Conservation (phyloP, 2,888 invertebrate species). For the Andrena minutula region DNA sequence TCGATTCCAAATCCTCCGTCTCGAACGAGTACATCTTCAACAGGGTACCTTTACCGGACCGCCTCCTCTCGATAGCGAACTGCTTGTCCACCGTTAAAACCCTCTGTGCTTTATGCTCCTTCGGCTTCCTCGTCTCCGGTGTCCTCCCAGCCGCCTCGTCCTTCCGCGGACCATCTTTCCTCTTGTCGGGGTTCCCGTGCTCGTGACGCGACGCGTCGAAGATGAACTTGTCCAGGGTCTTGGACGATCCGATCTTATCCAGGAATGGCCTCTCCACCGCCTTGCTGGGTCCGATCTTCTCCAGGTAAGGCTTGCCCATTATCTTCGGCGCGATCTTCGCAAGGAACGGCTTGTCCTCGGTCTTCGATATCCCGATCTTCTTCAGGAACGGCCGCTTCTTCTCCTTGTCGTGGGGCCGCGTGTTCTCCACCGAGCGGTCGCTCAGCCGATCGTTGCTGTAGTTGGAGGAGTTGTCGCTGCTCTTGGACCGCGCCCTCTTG, state of each 20-base stretch:
- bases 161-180: constrained; percentile 8
- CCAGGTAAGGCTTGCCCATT: constrained; percentile 82
- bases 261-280: constrained; percentile 82
- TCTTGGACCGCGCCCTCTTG: constrained; percentile 82
- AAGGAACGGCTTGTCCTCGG: constrained; percentile 82
- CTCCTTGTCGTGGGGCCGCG: constrained; percentile 70
- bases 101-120: constrained; percentile 9
- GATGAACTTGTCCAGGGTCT: constrained; percentile 81
- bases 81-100: background rate
- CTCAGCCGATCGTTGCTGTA: constrained; percentile 81
- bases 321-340: constrained; percentile 79
- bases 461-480: constrained; percentile 83
- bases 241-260: constrained; percentile 81
- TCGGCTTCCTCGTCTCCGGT: constrained; percentile 15
- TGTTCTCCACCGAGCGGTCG: constrained; percentile 73
- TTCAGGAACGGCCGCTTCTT: constrained; percentile 80
- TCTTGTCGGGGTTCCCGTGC: background rate
- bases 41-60: constrained; percentile 81
- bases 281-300: constrained; percentile 82
- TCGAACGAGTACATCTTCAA: constrained; percentile 83
- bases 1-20: constrained; percentile 79
- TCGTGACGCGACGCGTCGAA: constrained; percentile 74
- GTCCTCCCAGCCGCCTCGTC: constrained; percentile 21
- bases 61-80: constrained; percentile 65
- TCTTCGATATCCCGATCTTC: constrained; percentile 83